Conservation (phyloP, 2,888 invertebrate species). For the Hymenopus coronatus region DNA sequence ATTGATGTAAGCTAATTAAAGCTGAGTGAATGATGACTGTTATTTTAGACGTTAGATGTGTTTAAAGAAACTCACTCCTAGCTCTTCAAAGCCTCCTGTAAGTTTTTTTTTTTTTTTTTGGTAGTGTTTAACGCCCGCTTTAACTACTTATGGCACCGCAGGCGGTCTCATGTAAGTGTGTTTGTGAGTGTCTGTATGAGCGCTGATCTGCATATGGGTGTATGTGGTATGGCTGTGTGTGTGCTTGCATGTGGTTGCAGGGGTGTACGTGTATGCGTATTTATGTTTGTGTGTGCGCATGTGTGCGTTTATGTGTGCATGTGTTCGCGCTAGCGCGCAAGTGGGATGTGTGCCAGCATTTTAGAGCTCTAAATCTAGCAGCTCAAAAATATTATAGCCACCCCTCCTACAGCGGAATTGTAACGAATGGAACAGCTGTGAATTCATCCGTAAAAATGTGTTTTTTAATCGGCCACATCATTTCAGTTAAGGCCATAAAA, state of each 20-base stretch:
- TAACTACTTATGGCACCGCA: no score
- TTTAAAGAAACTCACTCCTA: no score
- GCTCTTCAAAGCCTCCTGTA: no score
- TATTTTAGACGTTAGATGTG: no score
- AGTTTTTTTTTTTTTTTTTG: no score
- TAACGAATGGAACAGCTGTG: slow-evolving; percentile 5
- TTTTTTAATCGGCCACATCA: slow-evolving; percentile 26
- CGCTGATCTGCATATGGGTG: no score
- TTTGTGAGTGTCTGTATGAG: no score
- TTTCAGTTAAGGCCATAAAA: slow-evolving; percentile 7
- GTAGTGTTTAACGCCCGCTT: no score
- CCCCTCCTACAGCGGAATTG: neutral
- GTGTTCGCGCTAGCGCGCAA: neutral
- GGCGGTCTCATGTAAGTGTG: no score
- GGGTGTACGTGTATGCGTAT: neutral
- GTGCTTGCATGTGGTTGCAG: neutral
- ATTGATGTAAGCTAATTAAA: no score
- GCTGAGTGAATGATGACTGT: no score
- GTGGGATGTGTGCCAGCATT: neutral
- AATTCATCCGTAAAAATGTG: slow-evolving; percentile 37
- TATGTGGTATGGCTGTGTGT: neutral
- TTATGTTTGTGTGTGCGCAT: neutral
- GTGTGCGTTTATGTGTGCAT: neutral
- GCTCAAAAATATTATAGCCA: slow-evolving; percentile 9
- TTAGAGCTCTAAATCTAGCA: slow-evolving; percentile 16